Conservation (phyloP, 2,888 invertebrate species). For the Trichacis sp. region DNA sequence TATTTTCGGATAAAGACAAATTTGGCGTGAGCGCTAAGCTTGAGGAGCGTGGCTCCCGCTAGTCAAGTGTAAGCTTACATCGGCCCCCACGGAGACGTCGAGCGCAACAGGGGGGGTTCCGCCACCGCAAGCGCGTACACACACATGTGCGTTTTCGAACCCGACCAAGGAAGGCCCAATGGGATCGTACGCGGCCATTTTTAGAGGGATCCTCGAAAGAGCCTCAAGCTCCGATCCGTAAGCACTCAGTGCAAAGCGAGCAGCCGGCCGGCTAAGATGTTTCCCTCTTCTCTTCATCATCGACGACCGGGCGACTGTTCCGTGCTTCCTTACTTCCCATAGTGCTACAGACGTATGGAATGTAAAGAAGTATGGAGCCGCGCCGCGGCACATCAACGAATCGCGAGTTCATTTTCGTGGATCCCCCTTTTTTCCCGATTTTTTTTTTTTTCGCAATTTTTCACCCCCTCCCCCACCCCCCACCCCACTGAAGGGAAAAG, state of each 20-base stretch:
- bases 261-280: constrained; percentile 54
- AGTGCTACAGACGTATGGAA: constrained; percentile 90
- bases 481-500: too few relatives aligned
- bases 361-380: constrained; percentile 97
- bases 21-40: constrained; percentile 75
- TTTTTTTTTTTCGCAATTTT: too few relatives aligned
- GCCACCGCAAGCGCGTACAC: too few relatives aligned
- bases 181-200: constrained; percentile 67
- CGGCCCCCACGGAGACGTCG: constrained; percentile 49
- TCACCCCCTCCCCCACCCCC: too few relatives aligned
- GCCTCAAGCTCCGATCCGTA: constrained; percentile 52
- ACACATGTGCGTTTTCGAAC: too few relatives aligned
- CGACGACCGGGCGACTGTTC: constrained; percentile 77
- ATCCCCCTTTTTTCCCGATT: too few relatives aligned
- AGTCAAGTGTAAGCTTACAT: constrained; percentile 68
- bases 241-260: constrained; percentile 64
- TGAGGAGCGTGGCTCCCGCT: constrained; percentile 49
- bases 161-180: too few relatives aligned
- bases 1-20: constrained; percentile 85
- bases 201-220: constrained; percentile 65
- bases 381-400: constrained; percentile 55
- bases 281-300: constrained; percentile 27
- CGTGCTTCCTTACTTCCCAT: constrained; percentile 98
- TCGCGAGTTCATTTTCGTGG: background rate
- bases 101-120: constrained; percentile 61